These are phyloP conservation scores for Parnassius glacialis DNA, from an alignment of 2,888 invertebrate species.

Conservation along the genomic window DNA sequence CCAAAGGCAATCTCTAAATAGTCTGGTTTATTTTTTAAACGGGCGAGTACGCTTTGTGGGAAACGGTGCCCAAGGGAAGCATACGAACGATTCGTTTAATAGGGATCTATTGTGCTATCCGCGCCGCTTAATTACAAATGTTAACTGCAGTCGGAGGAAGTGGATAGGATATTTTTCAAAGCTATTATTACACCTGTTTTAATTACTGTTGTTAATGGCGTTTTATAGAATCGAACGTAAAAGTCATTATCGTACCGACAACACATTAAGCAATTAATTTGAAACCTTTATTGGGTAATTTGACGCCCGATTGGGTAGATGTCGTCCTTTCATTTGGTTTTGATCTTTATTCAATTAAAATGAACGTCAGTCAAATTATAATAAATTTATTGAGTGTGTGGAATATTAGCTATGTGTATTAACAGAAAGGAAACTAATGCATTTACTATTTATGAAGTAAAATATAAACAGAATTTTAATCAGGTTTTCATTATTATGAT, in stretches of 20 bases:
- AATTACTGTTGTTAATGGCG: slow-evolving; percentile 12
- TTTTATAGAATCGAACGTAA: slow-evolving; percentile 19
- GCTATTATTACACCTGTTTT: slow-evolving; percentile 26
- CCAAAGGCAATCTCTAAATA: slow-evolving; percentile 39
- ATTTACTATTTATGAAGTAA: too few relatives aligned
- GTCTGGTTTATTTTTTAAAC: slow-evolving; percentile 51
- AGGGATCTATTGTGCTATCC: slow-evolving; percentile 57
- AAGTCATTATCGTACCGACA: slow-evolving; percentile 12
- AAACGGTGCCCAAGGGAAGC: slow-evolving; percentile 52
- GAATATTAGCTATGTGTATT: too few relatives aligned
- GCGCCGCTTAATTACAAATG: slow-evolving; percentile 42
- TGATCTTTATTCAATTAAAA: slow-evolving; percentile 10
- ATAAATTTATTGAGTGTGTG: not conserved
- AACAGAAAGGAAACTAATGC: too few relatives aligned
- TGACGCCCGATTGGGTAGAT: slow-evolving; percentile 17
- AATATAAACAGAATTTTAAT: too few relatives aligned
- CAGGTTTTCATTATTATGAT: too few relatives aligned
- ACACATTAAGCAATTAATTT: slow-evolving; percentile 19
- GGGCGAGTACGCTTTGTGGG: slow-evolving; percentile 44
- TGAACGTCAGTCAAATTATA: slow-evolving; percentile 1
- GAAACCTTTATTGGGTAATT: slow-evolving; percentile 23
- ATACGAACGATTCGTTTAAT: slow-evolving; percentile 57
- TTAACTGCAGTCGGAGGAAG: slow-evolving; percentile 30
- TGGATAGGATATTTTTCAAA: slow-evolving; percentile 31
- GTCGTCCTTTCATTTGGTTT: slow-evolving; percentile 6